These are phyloP conservation scores for Siniperca scherzeri DNA, from an alignment of 2,797 vertebrate species.

Conservation along the genomic window DNA sequence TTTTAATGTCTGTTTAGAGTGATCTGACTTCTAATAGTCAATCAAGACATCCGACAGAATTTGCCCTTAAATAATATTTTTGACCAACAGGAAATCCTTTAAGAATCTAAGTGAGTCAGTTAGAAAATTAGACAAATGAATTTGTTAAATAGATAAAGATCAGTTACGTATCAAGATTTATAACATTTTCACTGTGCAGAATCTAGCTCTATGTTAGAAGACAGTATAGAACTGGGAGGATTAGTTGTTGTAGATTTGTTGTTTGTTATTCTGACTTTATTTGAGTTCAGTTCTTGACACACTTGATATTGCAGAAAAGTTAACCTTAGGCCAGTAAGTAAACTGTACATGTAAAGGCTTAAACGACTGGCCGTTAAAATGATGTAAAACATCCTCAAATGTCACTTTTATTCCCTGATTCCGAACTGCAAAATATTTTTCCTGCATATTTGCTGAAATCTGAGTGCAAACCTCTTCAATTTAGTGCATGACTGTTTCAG, in stretches of 20 bases:
- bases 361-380: not conserved
- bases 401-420: too few relatives aligned
- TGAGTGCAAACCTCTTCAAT: not conserved
- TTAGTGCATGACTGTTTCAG: not conserved
- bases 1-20: not conserved
- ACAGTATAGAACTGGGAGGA: not conserved
- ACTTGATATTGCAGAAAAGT: not conserved
- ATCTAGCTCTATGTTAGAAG: not conserved
- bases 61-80: not conserved
- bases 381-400: not conserved
- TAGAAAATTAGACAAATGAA: not conserved
- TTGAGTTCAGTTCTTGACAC: not conserved
- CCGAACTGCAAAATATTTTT: not conserved
- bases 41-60: not conserved
- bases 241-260: not conserved
- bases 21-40: not conserved
- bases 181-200: not conserved
- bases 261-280: not conserved
- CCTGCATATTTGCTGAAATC: not conserved
- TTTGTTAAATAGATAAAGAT: not conserved
- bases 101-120: not conserved
- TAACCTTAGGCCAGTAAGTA: not conserved
- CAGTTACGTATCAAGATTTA: not conserved
- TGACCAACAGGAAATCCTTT: not conserved
- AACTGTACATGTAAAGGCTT: not conserved